phyloP scores from a whole-genome alignment of 2,797 vertebrate species.

The Enteromius anoplus region DNA sequence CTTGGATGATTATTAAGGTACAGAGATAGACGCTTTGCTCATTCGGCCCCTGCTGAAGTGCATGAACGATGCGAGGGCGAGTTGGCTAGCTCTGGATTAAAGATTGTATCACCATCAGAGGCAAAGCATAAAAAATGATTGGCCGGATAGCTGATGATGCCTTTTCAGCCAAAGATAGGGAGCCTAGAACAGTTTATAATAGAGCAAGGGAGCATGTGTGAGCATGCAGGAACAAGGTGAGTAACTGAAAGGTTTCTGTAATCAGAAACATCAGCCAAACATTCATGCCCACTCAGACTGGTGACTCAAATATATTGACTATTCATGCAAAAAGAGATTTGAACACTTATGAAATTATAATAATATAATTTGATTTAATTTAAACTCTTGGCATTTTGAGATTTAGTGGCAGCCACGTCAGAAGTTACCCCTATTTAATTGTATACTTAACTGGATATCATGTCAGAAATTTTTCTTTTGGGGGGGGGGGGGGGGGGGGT shows the following conservation, averaged over 20 bases:
- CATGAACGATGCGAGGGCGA: conserved; percentile 66
- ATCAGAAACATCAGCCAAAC: conserved; percentile 4
- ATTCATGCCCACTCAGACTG: neutral
- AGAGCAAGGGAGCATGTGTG: conserved; percentile 48
- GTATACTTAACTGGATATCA: neutral
- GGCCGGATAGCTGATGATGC: conserved; percentile 63
- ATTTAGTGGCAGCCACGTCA: neutral
- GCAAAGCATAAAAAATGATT: conserved; percentile 55
- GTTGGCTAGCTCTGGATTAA: conserved; percentile 70
- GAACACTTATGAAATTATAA: neutral
- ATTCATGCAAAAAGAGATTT: neutral
- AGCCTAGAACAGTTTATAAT: conserved; percentile 60
- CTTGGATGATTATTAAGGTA: conserved; percentile 54
- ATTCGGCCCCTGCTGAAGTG: conserved; percentile 60
- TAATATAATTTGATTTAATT: neutral
- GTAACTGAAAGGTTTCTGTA: conserved; percentile 37
- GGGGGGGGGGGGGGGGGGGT: too few relatives aligned
- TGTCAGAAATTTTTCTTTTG: too few relatives aligned
- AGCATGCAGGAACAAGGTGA: conserved; percentile 52
- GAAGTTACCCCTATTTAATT: neutral
- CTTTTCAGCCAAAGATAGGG: conserved; percentile 58
- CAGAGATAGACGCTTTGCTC: conserved; percentile 65
- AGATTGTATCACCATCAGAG: conserved; percentile 69
- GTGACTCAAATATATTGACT: neutral
- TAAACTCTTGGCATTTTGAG: neutral